Conservation (phyloP, 2,888 invertebrate species). For the Hofmannophila pseudospretella region DNA sequence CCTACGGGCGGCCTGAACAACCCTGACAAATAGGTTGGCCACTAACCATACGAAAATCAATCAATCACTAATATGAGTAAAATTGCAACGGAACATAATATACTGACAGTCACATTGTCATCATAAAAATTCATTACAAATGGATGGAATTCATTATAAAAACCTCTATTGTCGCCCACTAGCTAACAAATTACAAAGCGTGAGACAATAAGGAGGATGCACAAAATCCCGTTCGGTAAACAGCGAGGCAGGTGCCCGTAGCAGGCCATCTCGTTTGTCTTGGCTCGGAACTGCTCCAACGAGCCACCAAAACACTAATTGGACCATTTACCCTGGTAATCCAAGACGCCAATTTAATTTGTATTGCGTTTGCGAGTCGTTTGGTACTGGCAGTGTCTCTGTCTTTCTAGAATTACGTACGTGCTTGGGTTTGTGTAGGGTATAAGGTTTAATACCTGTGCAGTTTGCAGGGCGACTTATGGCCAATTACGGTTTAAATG, state of each 20-base stretch:
- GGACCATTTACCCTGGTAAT: slow-evolving; percentile 67
- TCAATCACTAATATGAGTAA: too few species aligned
- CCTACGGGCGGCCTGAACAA: too few species aligned
- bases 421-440: too few species aligned
- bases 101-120: too few species aligned
- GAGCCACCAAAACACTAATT: slow-evolving; percentile 47
- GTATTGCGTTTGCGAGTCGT: slow-evolving; percentile 38
- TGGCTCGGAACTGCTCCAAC: slow-evolving; percentile 28
- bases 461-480: too few species aligned
- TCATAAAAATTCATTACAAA: too few species aligned
- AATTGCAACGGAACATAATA: too few species aligned
- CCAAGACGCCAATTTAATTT: slow-evolving; percentile 66
- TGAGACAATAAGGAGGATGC: slow-evolving; percentile 41
- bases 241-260: slow-evolving; percentile 52
- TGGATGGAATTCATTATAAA: too few species aligned
- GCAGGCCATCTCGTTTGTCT: slow-evolving; percentile 66
- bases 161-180: background rate
- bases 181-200: background rate
- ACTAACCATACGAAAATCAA: too few species aligned
- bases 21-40: too few species aligned
- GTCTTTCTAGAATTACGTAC: slow-evolving; percentile 7
- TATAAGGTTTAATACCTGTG: too few species aligned
- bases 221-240: slow-evolving; percentile 37
- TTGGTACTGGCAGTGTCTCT: slow-evolving; percentile 15
- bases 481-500: too few species aligned